A percentile compares a stretch with the other conserved stretches of the same genome.
Conservation (phyloP, 2,113 vertebrate species). For the Percina caprodes region DNA sequence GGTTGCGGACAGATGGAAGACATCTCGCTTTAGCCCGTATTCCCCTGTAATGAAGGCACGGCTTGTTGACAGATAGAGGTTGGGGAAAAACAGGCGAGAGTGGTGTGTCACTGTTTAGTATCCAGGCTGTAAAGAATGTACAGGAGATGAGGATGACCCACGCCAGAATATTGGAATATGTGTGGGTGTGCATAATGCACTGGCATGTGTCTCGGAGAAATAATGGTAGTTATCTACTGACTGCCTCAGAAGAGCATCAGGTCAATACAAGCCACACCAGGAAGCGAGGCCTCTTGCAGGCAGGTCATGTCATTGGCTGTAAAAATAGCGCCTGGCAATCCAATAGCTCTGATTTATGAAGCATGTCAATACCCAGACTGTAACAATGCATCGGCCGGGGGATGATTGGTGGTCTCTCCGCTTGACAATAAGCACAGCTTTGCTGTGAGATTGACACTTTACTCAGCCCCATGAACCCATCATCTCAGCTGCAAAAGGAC, state of each 20-base stretch:
- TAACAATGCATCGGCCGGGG: slow-evolving; percentile 59
- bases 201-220: slow-evolving; percentile 7
- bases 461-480: slow-evolving; percentile 45
- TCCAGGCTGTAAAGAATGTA: slow-evolving; percentile 26
- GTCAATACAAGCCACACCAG: slow-evolving; percentile 63
- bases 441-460: slow-evolving; percentile 66
- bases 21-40: slow-evolving; percentile 53
- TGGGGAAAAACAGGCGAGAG: slow-evolving; percentile 23
- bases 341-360: slow-evolving; percentile 82
- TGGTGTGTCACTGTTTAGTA: slow-evolving; percentile 37
- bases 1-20: slow-evolving; percentile 75
- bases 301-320: slow-evolving; percentile 68
- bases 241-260: slow-evolving; percentile 52
- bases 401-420: slow-evolving; percentile 63
- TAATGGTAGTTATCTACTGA: slow-evolving; percentile 40
- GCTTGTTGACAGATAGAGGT: slow-evolving; percentile 58
- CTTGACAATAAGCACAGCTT: slow-evolving; percentile 60
- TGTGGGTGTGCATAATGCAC: slow-evolving; percentile 40
- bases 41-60: slow-evolving; percentile 57
- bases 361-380: slow-evolving; percentile 77
- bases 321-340: slow-evolving; percentile 82
- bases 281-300: slow-evolving; percentile 57
- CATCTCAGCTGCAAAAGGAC: slow-evolving; percentile 49
- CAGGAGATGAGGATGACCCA: slow-evolving; percentile 1
- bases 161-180: slow-evolving; percentile 24